A percentile compares a stretch with the other conserved stretches of the same genome.
Conservation (phyloP, 2,113 vertebrate genomes). For the Neolamprologus kungweensis region DNA sequence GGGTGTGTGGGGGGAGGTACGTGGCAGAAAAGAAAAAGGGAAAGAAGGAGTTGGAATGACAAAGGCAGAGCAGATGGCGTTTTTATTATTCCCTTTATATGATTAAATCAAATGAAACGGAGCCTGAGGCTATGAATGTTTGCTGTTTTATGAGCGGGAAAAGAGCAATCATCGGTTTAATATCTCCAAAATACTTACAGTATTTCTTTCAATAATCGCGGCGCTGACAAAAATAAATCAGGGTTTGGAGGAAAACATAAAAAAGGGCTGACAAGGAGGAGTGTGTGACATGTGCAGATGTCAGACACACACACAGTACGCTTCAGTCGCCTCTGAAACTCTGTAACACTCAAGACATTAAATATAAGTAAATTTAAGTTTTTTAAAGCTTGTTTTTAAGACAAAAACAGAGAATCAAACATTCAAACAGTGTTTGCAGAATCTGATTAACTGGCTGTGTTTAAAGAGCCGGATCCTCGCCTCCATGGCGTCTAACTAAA, state of each 20-base stretch:
- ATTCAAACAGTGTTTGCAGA: not conserved
- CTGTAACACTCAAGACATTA: not conserved
- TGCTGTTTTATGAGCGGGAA: not conserved
- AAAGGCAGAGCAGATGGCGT: not conserved
- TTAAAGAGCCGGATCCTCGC: not conserved
- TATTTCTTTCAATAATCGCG: not conserved
- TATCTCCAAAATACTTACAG: not conserved
- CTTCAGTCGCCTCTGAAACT: not conserved
- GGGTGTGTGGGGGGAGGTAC: not conserved
- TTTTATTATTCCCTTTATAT: not conserved
- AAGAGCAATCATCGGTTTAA: not conserved
- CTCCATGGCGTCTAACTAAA: not conserved
- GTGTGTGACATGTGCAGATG: not conserved
- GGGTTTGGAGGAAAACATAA: not conserved
- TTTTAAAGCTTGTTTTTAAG: not conserved
- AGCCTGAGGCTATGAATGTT: not conserved
- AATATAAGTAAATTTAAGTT: not conserved
- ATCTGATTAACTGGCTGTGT: not conserved
- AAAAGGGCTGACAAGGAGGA: not conserved
- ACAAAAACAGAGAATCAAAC: not conserved
- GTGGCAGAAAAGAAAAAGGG: not conserved
- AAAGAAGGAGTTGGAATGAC: not conserved
- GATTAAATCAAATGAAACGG: not conserved
- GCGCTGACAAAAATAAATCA: not conserved
- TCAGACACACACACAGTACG: not conserved